Evolutionary conservation across 2,797 vertebrate species (phyloP).

Genomic region (Sebastolobus altivelis): DNA sequence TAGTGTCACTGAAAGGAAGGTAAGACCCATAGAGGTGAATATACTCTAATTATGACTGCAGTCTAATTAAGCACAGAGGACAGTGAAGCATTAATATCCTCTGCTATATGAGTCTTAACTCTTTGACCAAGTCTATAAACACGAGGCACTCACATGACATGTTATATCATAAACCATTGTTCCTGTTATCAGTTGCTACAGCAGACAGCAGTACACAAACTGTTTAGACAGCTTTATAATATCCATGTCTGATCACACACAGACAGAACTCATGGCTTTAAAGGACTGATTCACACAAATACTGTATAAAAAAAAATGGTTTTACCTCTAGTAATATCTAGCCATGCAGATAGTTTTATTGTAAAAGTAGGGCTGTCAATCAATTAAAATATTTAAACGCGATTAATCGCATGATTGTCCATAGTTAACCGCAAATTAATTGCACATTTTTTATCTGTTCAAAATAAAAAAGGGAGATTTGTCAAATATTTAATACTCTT

Average conservation of each 20-base stretch:
- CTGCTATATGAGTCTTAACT: slow-evolving; percentile 41
- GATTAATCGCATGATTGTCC: no score
- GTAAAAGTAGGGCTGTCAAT: background rate
- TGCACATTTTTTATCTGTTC: no score
- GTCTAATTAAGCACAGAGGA: background rate
- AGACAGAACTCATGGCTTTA: slow-evolving; percentile 5
- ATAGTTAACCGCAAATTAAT: no score
- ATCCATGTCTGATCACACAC: slow-evolving; percentile 29
- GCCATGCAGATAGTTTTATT: background rate
- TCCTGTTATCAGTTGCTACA: slow-evolving; percentile 48
- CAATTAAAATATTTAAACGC: no score
- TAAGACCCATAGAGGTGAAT: background rate
- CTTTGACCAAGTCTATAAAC: slow-evolving; percentile 52
- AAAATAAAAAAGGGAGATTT: no score
- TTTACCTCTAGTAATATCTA: background rate
- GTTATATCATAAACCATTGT: slow-evolving; percentile 50
- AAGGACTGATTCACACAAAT: background rate
- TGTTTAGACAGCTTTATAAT: slow-evolving; percentile 42
- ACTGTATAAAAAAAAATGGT: no score
- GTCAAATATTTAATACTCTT: no score
- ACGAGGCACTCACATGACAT: slow-evolving; percentile 52
- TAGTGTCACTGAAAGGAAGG: background rate
- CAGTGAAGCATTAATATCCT: slow-evolving; percentile 53
- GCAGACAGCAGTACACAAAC: slow-evolving; percentile 36
- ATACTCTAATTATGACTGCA: no score